A percentile compares a stretch with the other conserved stretches of the same genome.
Evolutionary conservation across 2,797 vertebrate genomes (phyloP).

Genomic region (Scleropages formosus): DNA sequence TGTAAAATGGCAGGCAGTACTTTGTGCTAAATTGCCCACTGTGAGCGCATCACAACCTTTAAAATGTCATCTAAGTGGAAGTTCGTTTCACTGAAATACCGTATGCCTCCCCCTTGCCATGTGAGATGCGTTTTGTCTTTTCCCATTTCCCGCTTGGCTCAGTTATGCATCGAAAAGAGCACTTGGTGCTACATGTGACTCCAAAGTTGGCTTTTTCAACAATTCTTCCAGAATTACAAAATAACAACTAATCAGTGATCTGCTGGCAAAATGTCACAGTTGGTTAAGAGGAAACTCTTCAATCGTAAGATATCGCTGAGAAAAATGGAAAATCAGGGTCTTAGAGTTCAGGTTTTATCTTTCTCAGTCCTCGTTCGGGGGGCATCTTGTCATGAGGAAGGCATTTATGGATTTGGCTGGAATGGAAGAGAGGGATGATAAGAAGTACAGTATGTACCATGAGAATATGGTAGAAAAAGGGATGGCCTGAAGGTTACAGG

Average conservation of each 20-base stretch:
- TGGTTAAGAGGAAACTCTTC: background rate
- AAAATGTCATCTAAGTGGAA: conserved; percentile 24
- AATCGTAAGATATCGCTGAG: background rate
- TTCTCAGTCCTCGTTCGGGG: background rate
- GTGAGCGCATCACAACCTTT: background rate
- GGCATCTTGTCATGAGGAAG: background rate
- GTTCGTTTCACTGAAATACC: conserved; percentile 22
- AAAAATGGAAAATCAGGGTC: background rate
- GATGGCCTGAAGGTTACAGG: background rate
- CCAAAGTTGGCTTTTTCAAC: background rate
- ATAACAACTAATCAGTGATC: background rate
- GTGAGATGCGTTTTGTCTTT: background rate
- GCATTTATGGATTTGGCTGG: background rate
- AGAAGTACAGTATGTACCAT: no score
- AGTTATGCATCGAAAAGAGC: background rate
- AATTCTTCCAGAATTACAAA: conserved; percentile 14
- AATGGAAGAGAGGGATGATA: background rate
- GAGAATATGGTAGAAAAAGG: background rate
- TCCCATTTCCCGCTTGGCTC: conserved; percentile 5
- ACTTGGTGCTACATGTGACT: background rate
- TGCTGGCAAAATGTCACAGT: background rate
- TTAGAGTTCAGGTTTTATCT: background rate
- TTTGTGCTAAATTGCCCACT: conserved; percentile 15
- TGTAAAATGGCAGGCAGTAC: conserved; percentile 22
- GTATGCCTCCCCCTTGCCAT: background rate